phyloP scores from a whole-genome alignment of 2,797 vertebrate genomes.

The Spinus pinus region DNA sequence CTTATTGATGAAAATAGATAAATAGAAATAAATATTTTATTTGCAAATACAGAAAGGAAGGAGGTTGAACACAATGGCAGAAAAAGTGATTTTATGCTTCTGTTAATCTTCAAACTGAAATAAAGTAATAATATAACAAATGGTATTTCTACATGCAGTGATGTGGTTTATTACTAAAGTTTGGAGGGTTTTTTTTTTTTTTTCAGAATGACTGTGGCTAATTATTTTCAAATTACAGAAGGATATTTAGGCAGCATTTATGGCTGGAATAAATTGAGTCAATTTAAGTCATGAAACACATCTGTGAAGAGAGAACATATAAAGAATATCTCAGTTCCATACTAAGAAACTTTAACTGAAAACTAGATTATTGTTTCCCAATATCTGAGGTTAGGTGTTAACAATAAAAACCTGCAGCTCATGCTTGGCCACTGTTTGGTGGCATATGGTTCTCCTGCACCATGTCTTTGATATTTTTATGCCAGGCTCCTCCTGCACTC shows the following conservation, averaged over 20 bases:
- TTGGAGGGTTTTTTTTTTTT: not conserved
- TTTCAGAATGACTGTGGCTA: not conserved
- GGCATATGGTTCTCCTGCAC: not conserved
- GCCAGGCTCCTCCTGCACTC: not conserved
- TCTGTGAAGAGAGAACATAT: not conserved
- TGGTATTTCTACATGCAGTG: not conserved
- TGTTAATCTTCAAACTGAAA: not conserved
- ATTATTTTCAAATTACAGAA: not conserved
- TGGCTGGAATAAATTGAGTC: not conserved
- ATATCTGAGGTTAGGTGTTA: not conserved
- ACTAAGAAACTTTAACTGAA: not conserved
- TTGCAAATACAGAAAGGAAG: not conserved
- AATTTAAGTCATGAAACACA: not conserved
- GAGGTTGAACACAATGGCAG: not conserved
- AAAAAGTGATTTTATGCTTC: not conserved
- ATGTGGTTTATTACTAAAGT: not conserved
- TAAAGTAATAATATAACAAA: not conserved
- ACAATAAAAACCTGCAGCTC: rapidly evolving
- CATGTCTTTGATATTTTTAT: not conserved
- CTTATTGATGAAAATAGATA: not conserved
- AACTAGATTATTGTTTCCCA: not conserved
- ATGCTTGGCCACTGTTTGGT: not conserved
- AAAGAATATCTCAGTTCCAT: not conserved
- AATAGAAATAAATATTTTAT: not conserved
- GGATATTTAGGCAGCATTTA: not conserved